Conservation (phyloP, 2,797 vertebrate species). For the Ciconia nigra region DNA sequence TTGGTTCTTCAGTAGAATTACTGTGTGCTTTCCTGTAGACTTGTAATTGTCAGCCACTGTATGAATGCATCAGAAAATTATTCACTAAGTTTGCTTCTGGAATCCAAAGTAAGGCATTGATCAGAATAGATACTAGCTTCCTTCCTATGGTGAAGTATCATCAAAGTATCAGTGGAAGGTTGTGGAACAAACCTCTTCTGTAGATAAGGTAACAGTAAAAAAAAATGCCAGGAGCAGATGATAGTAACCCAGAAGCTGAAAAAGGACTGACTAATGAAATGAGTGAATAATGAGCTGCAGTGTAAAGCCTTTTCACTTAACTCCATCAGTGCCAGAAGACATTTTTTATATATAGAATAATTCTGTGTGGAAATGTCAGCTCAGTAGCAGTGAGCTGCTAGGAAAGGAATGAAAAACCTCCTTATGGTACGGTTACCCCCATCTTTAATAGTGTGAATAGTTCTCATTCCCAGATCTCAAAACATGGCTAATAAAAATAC, state of each 20-base stretch:
- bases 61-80: neutral
- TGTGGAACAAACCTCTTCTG: neutral
- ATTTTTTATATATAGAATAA: neutral
- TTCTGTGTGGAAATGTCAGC: neutral
- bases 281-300: neutral
- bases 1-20: neutral
- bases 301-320: neutral
- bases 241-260: neutral
- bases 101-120: neutral
- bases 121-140: neutral
- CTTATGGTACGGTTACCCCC: neutral
- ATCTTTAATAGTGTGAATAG: neutral
- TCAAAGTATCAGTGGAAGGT: neutral
- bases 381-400: neutral
- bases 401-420: neutral
- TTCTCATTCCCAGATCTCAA: neutral
- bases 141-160: neutral
- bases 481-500: neutral
- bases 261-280: neutral
- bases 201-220: neutral
- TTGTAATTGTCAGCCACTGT: neutral
- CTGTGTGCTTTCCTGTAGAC: neutral
- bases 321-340: neutral
- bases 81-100: neutral
- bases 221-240: neutral